Percentiles rank a stretch among this genome's conserved stretches.
Evolutionary conservation across 2,888 invertebrate genomes (phyloP).

Genomic region (Aphodius sticticus): DNA sequence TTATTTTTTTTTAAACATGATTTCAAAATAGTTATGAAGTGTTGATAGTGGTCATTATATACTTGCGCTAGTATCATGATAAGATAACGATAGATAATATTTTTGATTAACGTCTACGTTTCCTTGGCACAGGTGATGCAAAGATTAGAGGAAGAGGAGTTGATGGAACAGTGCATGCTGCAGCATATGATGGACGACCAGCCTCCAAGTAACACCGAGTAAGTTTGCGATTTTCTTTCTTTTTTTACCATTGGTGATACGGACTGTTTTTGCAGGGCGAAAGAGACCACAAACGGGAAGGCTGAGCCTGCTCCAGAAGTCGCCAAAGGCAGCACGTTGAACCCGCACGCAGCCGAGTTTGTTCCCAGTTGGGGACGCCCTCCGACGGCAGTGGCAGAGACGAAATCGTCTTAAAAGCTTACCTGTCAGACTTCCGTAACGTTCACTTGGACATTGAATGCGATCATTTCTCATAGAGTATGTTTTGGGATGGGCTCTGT

Average conservation of each 20-base stretch:
- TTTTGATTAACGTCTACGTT: slow-evolving; percentile 19
- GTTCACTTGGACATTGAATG: slow-evolving; percentile 7
- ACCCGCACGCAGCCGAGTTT: slow-evolving; percentile 87
- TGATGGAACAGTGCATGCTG: slow-evolving; percentile 84
- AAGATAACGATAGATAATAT: neutral
- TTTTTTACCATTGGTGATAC: neutral
- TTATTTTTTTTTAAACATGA: neutral
- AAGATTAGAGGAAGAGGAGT: slow-evolving; percentile 84
- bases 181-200: slow-evolving; percentile 72
- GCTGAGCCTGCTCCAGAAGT: slow-evolving; percentile 45
- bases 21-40: neutral
- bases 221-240: slow-evolving; percentile 32
- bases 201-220: slow-evolving; percentile 40
- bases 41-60: neutral
- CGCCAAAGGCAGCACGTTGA: slow-evolving; percentile 74
- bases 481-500: neutral
- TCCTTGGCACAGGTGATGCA: slow-evolving; percentile 74
- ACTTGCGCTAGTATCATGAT: neutral
- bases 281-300: slow-evolving; percentile 40
- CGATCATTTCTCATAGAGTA: no score
- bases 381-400: slow-evolving; percentile 31
- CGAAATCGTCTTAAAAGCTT: slow-evolving; percentile 30
- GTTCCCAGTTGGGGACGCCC: slow-evolving; percentile 64
- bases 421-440: slow-evolving; percentile 15
- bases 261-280: slow-evolving; percentile 39